phyloP scores from a whole-genome alignment of 2,888 invertebrate genomes.

The Tubiluchus corallicola region DNA sequence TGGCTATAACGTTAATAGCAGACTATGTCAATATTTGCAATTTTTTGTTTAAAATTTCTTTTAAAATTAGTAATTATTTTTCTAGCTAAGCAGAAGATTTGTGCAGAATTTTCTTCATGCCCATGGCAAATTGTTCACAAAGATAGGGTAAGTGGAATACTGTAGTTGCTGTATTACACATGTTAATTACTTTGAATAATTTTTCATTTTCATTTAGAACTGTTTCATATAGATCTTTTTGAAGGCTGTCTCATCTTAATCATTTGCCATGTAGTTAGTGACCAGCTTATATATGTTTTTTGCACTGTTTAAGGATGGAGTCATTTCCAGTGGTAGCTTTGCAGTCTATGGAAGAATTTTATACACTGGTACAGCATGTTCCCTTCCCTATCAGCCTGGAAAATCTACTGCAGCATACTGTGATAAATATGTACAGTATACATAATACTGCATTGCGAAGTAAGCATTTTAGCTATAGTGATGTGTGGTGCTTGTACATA shows the following conservation, averaged over 20 bases:
- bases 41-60: no score
- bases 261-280: not conserved
- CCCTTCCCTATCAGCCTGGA: constrained; percentile 57
- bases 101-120: constrained; percentile 73
- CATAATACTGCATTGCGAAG: constrained; percentile 66
- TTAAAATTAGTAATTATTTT: no score
- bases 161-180: constrained; percentile 6
- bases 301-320: constrained; percentile 53
- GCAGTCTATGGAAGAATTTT: constrained; percentile 67
- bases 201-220: not conserved
- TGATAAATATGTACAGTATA: constrained; percentile 81
- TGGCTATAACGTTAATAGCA: no score
- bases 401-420: constrained; percentile 64
- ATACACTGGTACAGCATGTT: constrained; percentile 53
- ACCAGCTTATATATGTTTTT: not conserved
- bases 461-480: constrained; percentile 34
- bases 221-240: constrained; percentile 8
- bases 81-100: constrained; percentile 69
- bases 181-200: not conserved
- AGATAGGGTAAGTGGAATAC: constrained; percentile 61
- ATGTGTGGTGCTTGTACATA: no score
- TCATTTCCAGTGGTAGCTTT: constrained; percentile 62
- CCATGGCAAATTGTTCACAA: constrained; percentile 79
- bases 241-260: constrained; percentile 23
- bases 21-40: no score